A percentile compares a stretch with the other conserved stretches of the same genome.
Evolutionary conservation across 2,113 vertebrate genomes (phyloP).

Genomic region (Prunella himalayana): DNA sequence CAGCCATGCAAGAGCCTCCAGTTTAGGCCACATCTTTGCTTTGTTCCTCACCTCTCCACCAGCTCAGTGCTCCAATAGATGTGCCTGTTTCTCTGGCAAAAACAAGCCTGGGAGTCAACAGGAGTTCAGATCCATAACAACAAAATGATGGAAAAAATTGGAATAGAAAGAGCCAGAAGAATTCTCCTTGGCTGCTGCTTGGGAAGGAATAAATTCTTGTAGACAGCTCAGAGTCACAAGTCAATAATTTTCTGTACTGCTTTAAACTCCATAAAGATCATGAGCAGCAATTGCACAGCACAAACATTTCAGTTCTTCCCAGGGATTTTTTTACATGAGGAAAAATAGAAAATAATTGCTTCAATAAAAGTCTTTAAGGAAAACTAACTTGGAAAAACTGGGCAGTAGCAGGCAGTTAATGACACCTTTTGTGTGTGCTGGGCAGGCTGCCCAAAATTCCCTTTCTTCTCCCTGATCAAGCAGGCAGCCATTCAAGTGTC

Average conservation of each 20-base stretch:
- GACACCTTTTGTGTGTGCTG: slow-evolving; percentile 17
- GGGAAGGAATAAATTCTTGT: not conserved
- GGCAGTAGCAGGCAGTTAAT: not conserved
- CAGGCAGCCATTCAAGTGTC: not conserved
- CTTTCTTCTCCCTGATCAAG: not conserved
- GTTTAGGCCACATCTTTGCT: no score
- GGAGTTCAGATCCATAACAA: not conserved
- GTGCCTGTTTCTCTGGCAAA: not conserved
- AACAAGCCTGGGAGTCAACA: not conserved
- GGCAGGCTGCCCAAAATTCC: slow-evolving; percentile 6
- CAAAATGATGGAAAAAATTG: not conserved
- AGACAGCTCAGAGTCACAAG: not conserved
- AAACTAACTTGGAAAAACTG: not conserved
- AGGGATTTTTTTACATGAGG: not conserved
- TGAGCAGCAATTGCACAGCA: not conserved
- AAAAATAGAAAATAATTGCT: not conserved
- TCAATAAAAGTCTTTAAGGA: not conserved
- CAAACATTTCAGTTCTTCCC: not conserved
- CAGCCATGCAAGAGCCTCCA: not conserved
- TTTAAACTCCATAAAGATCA: not conserved
- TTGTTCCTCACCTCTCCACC: not conserved
- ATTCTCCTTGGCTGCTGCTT: not conserved
- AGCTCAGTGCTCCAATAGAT: not conserved
- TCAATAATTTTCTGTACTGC: not conserved
- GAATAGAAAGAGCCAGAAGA: not conserved